Conservation (phyloP, 1,140 invertebrate genomes). For the Bacillus rossius region DNA sequence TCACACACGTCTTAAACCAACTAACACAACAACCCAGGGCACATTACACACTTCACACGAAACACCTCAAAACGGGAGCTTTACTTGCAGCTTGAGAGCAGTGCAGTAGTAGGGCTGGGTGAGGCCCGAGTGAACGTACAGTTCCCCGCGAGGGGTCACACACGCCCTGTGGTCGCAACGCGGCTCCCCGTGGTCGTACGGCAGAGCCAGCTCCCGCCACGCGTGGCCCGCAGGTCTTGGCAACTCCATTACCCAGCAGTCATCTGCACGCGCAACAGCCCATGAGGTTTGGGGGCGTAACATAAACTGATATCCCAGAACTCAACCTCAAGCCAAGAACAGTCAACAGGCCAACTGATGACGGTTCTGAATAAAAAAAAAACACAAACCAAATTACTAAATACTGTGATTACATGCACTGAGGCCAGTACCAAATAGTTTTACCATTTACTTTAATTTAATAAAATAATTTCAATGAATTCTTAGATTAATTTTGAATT, state of each 20-base stretch:
- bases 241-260: slow-evolving; percentile 19
- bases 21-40: too few relatives aligned
- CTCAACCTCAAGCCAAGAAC: too few relatives aligned
- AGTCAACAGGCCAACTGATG: too few relatives aligned
- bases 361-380: too few relatives aligned
- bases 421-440: background rate
- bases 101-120: slow-evolving; percentile 21
- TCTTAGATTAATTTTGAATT: background rate
- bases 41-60: too few relatives aligned
- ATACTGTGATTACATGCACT: too few relatives aligned
- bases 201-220: slow-evolving; percentile 14
- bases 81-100: slow-evolving; percentile 9
- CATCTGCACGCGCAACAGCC: slow-evolving; percentile 5
- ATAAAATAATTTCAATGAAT: background rate
- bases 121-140: slow-evolving; percentile 18
- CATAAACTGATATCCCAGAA: background rate
- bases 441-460: background rate
- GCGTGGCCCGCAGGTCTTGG: background rate
- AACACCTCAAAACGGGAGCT: too few relatives aligned
- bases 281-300: background rate
- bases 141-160: slow-evolving; percentile 3
- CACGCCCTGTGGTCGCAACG: slow-evolving; percentile 17
- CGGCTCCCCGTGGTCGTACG: slow-evolving; percentile 22
- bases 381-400: too few relatives aligned
- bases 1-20: slow-evolving; percentile 6